These are phyloP conservation scores for Tuta absoluta DNA, from an alignment of 2,888 invertebrate species.

Conservation along the genomic window DNA sequence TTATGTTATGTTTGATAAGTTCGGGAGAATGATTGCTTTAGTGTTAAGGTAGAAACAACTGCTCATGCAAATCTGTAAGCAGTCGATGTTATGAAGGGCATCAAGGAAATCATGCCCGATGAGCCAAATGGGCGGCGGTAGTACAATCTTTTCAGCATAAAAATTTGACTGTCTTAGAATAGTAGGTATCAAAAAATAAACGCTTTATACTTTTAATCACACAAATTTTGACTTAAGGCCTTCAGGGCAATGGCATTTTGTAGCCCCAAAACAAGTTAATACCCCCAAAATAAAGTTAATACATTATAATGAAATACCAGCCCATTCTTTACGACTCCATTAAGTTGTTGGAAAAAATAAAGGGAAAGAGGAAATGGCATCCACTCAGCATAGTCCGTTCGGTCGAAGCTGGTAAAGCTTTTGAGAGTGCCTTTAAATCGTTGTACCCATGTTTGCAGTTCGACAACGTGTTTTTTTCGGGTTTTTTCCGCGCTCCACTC, in stretches of 20 bases:
- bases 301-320: conserved; percentile 71
- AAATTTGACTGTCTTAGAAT: no score
- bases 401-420: conserved; percentile 10
- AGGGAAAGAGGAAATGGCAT: conserved; percentile 70
- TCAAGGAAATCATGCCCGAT: no score
- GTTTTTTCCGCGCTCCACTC: no score
- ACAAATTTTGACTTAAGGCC: no score
- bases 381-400: conserved; percentile 63
- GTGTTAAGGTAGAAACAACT: no score
- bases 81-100: no score
- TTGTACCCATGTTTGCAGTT: no score
- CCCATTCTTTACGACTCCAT: conserved; percentile 73
- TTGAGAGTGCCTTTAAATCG: background rate
- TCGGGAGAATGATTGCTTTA: no score
- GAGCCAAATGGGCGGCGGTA: background rate
- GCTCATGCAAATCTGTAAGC: no score
- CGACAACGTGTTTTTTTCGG: no score
- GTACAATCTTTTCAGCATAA: background rate
- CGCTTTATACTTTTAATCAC: background rate
- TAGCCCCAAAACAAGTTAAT: conserved; percentile 44
- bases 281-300: conserved; percentile 61
- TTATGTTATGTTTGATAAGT: background rate
- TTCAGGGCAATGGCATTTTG: conserved; percentile 1
- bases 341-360: conserved; percentile 73
- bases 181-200: background rate